Conservation (phyloP, 2,113 vertebrate genomes). For the Corvus hawaiiensis region DNA sequence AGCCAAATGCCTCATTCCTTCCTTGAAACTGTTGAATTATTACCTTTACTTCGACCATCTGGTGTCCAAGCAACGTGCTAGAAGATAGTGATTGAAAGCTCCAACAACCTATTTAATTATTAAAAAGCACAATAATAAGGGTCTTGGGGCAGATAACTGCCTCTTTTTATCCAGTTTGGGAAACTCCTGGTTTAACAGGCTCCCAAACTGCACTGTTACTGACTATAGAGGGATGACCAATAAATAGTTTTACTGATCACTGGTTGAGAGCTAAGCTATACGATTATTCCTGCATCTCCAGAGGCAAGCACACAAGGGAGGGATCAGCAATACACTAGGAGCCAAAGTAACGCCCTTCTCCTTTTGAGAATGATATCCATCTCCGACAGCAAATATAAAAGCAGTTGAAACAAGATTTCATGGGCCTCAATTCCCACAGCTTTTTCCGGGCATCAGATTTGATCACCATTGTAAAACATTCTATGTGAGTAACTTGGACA, state of each 20-base stretch:
- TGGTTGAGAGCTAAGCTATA: not conserved
- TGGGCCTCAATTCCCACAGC: slow-evolving; percentile 74
- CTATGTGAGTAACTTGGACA: slow-evolving; percentile 42
- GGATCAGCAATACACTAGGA: slow-evolving; percentile 18
- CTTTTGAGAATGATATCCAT: slow-evolving; percentile 49
- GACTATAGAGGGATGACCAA: not conserved
- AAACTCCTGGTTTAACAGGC: not conserved
- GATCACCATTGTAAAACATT: slow-evolving; percentile 74
- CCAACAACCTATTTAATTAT: not conserved
- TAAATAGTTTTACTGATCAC: slow-evolving; percentile 18
- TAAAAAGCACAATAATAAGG: not conserved
- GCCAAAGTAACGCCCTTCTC: slow-evolving; percentile 61
- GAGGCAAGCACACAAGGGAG: not conserved
- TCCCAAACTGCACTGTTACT: not conserved
- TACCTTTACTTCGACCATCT: not conserved
- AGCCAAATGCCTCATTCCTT: not conserved
- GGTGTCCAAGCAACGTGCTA: not conserved
- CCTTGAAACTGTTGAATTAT: not conserved
- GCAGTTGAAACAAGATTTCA: slow-evolving; percentile 74
- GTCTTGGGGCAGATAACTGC: not conserved
- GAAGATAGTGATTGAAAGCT: not conserved
- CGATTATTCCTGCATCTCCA: not conserved
- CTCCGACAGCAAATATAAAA: slow-evolving; percentile 63
- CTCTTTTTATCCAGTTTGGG: not conserved
- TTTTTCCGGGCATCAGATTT: slow-evolving; percentile 64